Base-by-base conservation (phyloP, 1,140 invertebrate species). In the Cydia splendana region DNA sequence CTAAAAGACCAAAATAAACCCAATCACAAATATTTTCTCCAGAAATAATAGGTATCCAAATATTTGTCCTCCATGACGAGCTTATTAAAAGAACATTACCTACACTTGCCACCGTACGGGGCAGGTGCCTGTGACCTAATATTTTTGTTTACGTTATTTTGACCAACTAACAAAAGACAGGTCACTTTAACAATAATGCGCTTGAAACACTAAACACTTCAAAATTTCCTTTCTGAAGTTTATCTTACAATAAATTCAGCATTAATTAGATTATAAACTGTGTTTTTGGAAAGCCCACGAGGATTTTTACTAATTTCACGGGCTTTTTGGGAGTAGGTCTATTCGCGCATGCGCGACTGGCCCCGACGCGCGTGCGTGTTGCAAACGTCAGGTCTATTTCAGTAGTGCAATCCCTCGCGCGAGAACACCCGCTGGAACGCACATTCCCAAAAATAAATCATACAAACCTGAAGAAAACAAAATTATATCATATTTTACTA, bases 361-460 rank as follows among this genome's bases (percentile, higher is more conserved):
- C 12, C 20, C 74, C 57, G 65, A n/a, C 75, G 77, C 82, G 79
- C 88, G 87, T 82, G 90, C 91, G 89, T 86, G 67, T 34, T 75
- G 6, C 20, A 87, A 90, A 93, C 90, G 88, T 91, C 90, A 91
- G 79, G 76, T 87, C 89, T 93, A 93, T 93, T 93, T 91, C 87
- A 88, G 91, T 91, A 87, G 75, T 76, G 48, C 75, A 65, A 18
- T 20, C 28, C 53, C 20, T 74, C 34, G 42, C 75, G 75, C 75
- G 75, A 75, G 53, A 48, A 34, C 75, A 53, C 28, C 67, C 67
- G 53, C 75, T 42, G 57, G 34, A 62, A 57, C 38, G 65, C 65
- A 69, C 75, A 65, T 65, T 76, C 20, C 57, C 18, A 76, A 38
- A 51, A 57, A 75, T 45, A 45, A 48, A 38, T 53, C 20, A 38